Base-by-base conservation (phyloP, 2,888 invertebrate genomes). In the Ectemnius continuus region DNA sequence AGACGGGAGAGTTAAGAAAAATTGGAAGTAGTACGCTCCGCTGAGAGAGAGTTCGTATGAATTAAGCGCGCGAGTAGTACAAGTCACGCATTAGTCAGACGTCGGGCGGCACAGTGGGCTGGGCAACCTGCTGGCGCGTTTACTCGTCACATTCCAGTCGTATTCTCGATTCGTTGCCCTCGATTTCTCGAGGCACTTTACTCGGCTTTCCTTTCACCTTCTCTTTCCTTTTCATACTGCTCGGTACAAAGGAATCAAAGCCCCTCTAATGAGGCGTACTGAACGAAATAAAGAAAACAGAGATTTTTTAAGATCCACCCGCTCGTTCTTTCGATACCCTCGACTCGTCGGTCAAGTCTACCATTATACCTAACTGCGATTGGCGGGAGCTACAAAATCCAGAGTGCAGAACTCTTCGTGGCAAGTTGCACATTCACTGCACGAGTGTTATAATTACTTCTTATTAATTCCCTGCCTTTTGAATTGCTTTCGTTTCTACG, bases 91-190 rank as follows among this genome's bases (percentile, higher is more conserved):
- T 70, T 70, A 66, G 65, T 70, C 52, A 52, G 52, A 16, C 52
- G n/a, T 52, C n/a, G 16, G 14, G 0, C 16, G 52, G 0, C 16
- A 16, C 52, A 52, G 52, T 13, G 16, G n/a, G n/a, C 16, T 52
- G n/a, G 16, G 1, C 16, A 16, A 16, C n/a, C 16, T 20, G 26
- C 16, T 20, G 26, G 14, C 46, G 61, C 13, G 16, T 18, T 77
- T 79, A 84, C 82, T 84, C 74, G 75, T 70, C 68, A 84, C 86
- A 85, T 86, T 86, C 85, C 86, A 83, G 64, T 78, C 61, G 76
- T 76, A 79, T 73, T 63, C 73, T 68, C 59, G 20, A n/a, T 46
- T 45, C 26, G 70, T 65, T 64, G 52, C 52, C 16, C 52, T 52
- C 74, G 72, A 76, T 69, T 36, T 62, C 59, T 67, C 79, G 74